Evolutionary conservation across 2,888 invertebrate species (phyloP), one percentile per base, ranked within the genome.

Genomic region (Mayetiola destructor): DNA sequence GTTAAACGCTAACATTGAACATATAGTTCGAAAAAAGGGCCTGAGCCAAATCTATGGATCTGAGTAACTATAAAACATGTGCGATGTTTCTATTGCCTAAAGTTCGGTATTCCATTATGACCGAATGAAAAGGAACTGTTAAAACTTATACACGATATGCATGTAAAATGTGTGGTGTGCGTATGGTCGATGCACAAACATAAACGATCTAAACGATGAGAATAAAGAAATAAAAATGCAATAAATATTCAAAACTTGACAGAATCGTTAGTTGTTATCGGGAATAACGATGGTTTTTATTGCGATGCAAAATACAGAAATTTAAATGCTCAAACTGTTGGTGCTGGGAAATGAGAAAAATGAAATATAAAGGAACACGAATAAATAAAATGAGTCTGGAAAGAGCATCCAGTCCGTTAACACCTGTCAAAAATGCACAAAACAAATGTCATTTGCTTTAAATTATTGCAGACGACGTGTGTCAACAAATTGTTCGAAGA

Each of bases 41-140:
- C 21, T 23, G 27, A 27, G 3, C n/a, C 2, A 48, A n/a, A n/a
- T n/a, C n/a, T n/a, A n/a, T n/a, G n/a, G n/a, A n/a, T n/a, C n/a
- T n/a, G n/a, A n/a, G n/a, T n/a, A n/a, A n/a, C n/a, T 48, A 27
- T 48, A n/a, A 48, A 48, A 48, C 48, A 48, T 48, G 48, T 48
- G 48, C 48, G n/a, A 48, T 27, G 29, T n/a, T n/a, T n/a, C n/a
- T 48, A 27, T 14, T 6, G 27, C 48, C 12, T 27, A 48, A 48
- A 27, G 48, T 48, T 23, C 48, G 48, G 48, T 48, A 48, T 48
- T 48, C 27, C 48, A 48, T 48, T 48, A 27, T 27, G n/a, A 27
- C 14, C 48, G 12, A 39, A 20, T 12, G 39, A 39, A 48, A 8
- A 42, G 27, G 27, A 48, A 27, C 27, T 48, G 48, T 48, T 27